phyloP scores from a whole-genome alignment of 2,888 invertebrate genomes.

The Callinectes sapidus region DNA sequence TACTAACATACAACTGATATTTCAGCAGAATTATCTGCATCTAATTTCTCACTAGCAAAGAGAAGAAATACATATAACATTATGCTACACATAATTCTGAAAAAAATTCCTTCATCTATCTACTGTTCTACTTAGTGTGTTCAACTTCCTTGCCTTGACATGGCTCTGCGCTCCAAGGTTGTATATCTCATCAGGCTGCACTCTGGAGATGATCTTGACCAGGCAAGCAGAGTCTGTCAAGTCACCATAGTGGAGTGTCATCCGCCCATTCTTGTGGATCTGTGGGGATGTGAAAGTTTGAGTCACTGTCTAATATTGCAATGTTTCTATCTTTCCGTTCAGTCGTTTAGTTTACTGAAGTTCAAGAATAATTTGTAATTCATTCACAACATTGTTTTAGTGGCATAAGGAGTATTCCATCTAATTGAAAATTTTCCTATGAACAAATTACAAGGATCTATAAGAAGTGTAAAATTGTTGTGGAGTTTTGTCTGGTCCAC shows the following conservation, averaged over 20 bases:
- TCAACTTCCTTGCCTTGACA: constrained; percentile 85
- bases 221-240: constrained; percentile 98
- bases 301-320: not conserved
- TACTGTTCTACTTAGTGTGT: not conserved
- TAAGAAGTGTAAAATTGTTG: too few relatives aligned
- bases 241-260: constrained; percentile 98
- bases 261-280: constrained; percentile 82
- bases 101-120: not conserved
- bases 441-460: too few relatives aligned
- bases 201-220: constrained; percentile 87
- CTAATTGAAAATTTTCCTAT: too few relatives aligned
- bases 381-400: not conserved
- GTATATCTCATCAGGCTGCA: constrained; percentile 94
- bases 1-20: not conserved
- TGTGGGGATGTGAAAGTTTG: not conserved
- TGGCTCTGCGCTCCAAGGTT: constrained; percentile 99
- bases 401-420: not conserved
- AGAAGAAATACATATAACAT: not conserved
- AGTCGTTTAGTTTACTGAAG: not conserved
- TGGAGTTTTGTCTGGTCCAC: too few relatives aligned
- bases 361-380: not conserved
- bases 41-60: not conserved
- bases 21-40: not conserved
- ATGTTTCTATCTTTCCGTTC: not conserved
- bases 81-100: not conserved